These are phyloP conservation scores for Tokudaia muenninki DNA, from an alignment of 2,797 vertebrate genomes.

Conservation along the genomic window DNA sequence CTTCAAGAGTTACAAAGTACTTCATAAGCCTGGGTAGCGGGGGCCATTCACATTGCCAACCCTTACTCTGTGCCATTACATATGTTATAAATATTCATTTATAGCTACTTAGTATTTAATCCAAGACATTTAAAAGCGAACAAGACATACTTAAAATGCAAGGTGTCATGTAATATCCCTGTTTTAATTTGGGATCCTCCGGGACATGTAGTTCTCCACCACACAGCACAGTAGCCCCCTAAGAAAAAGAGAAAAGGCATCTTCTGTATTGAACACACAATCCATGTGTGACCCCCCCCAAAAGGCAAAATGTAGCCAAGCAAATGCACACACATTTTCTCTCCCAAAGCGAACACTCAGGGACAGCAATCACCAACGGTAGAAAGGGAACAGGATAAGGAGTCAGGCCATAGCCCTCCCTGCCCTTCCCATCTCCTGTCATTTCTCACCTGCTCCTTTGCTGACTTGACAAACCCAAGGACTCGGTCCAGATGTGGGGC, in stretches of 20 bases:
- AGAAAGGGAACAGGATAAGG: fast-evolving
- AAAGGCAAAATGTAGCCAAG: neutral
- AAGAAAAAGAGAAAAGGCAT: conserved; percentile 40
- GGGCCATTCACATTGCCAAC: neutral
- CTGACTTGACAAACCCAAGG: conserved; percentile 92
- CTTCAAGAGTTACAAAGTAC: neutral
- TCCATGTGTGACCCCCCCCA: too few species aligned
- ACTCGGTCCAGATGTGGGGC: conserved; percentile 94
- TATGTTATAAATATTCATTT: neutral
- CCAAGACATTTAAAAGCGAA: neutral
- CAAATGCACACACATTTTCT: neutral
- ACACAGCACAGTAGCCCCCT: conserved; percentile 96
- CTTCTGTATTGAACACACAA: neutral
- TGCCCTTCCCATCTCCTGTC: fast-evolving
- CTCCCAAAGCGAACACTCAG: too few species aligned
- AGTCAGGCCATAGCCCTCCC: neutral
- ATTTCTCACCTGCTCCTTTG: conserved; percentile 93
- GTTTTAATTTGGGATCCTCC: conserved; percentile 93
- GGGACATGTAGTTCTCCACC: conserved; percentile 93
- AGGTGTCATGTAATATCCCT: conserved; percentile 94
- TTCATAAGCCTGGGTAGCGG: neutral
- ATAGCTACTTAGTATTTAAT: neutral
- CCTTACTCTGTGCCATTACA: neutral
- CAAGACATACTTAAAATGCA: conserved; percentile 93
- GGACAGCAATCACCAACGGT: fast-evolving